Evolutionary conservation across 1,140 invertebrate genomes (phyloP).

Genomic region (Mactra quadrangularis): DNA sequence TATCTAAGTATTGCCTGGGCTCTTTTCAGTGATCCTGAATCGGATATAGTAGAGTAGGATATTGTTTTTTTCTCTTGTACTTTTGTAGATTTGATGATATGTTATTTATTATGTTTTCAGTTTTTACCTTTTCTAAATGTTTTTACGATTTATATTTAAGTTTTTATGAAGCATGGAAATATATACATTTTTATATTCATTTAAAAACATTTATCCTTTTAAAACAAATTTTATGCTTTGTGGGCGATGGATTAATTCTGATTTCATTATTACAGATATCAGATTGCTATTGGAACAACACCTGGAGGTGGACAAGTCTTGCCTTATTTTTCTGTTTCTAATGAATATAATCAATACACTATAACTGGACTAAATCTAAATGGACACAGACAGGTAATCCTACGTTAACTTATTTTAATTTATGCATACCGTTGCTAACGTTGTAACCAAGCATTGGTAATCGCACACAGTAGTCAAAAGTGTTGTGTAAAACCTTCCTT

Average conservation of each 20-base stretch:
- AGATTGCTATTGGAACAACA: conserved; percentile 59
- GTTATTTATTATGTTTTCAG: background rate
- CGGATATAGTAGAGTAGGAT: conserved; percentile 58
- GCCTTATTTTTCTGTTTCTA: conserved; percentile 34
- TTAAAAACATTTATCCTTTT: too few species aligned
- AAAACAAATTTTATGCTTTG: too few species aligned
- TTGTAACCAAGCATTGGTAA: too few species aligned
- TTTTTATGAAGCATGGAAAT: too few species aligned
- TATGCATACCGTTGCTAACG: too few species aligned
- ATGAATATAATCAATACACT: conserved; percentile 29
- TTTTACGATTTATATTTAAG: background rate
- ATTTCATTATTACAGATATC: conserved; percentile 34
- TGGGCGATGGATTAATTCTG: too few species aligned
- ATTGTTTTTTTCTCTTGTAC: background rate
- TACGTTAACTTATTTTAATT: background rate
- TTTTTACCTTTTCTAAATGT: background rate
- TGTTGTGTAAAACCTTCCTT: background rate
- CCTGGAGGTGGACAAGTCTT: conserved; percentile 61
- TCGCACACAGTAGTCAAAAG: background rate
- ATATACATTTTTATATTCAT: too few species aligned
- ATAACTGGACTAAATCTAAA: conserved; percentile 49
- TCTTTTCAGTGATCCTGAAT: conserved; percentile 61
- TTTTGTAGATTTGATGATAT: background rate
- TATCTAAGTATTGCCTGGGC: conserved; percentile 58
- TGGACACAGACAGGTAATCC: conserved; percentile 54